phyloP scores from a whole-genome alignment of 1,140 invertebrate species.

The Drosophila kikkawai region DNA sequence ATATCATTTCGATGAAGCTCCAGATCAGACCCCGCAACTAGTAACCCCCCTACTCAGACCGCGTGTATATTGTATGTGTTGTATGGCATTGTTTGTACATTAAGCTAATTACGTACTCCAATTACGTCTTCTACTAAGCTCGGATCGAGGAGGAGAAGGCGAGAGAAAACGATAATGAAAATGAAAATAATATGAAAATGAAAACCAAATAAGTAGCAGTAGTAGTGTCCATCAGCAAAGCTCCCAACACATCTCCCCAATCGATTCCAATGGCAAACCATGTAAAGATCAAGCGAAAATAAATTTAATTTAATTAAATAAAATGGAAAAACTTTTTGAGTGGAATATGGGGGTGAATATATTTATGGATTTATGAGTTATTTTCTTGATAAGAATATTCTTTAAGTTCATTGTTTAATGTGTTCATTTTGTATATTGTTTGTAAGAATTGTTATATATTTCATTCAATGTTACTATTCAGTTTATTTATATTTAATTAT shows the following conservation, averaged over 20 bases:
- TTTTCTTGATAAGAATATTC: not conserved
- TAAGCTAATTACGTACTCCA: conserved; percentile 66
- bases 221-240: conserved; percentile 72
- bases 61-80: conserved; percentile 60
- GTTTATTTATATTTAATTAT: not conserved
- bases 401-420: not conserved
- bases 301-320: conserved; percentile 73
- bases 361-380: too few relatives aligned
- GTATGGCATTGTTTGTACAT: conserved; percentile 60
- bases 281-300: conserved; percentile 72
- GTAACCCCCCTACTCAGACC: conserved; percentile 26
- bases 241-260: conserved; percentile 44
- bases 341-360: not conserved
- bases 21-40: conserved; percentile 23
- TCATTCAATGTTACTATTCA: too few relatives aligned
- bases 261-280: conserved; percentile 59
- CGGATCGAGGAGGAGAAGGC: conserved; percentile 11
- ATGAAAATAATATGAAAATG: conserved; percentile 24
- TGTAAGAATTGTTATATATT: not conserved
- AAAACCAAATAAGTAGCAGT: conserved; percentile 59
- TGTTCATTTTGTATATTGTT: not conserved
- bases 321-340: not conserved
- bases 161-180: conserved; percentile 12
- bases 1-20: conserved; percentile 40
- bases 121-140: conserved; percentile 61